These are phyloP conservation scores for Boleophthalmus pectinirostris DNA, from an alignment of 2,113 vertebrate genomes.

Conservation along the genomic window DNA sequence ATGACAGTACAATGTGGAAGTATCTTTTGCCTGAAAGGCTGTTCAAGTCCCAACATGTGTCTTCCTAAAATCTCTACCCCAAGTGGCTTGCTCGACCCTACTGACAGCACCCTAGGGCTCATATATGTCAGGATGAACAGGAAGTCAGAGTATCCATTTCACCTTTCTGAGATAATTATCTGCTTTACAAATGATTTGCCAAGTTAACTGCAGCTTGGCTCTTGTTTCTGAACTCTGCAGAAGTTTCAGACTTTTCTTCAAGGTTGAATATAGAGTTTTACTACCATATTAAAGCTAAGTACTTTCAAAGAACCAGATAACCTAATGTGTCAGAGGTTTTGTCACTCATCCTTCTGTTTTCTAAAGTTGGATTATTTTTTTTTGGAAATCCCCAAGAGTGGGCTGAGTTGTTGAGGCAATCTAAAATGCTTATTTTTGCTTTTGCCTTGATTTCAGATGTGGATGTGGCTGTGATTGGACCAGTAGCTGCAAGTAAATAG, in stretches of 20 bases:
- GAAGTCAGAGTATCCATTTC: slow-evolving; percentile 52
- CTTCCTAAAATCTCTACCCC: slow-evolving; percentile 29
- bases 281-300: slow-evolving; percentile 26
- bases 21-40: slow-evolving; percentile 32
- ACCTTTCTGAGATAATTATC: slow-evolving; percentile 41
- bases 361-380: slow-evolving; percentile 46
- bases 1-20: slow-evolving; percentile 47
- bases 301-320: slow-evolving; percentile 2
- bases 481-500: slow-evolving; percentile 24
- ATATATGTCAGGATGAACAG: slow-evolving; percentile 49
- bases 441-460: slow-evolving; percentile 28
- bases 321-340: not conserved
- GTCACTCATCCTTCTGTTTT: slow-evolving; percentile 33
- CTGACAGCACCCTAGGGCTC: slow-evolving; percentile 55
- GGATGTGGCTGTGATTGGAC: slow-evolving; percentile 37
- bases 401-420: slow-evolving; percentile 32
- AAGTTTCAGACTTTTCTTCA: not conserved
- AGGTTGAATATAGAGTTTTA: slow-evolving; percentile 1
- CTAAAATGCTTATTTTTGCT: slow-evolving; percentile 39
- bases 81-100: slow-evolving; percentile 56
- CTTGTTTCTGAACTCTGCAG: slow-evolving; percentile 20
- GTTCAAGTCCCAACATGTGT: slow-evolving; percentile 57
- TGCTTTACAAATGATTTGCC: slow-evolving; percentile 51
- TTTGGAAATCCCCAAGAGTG: slow-evolving; percentile 46
- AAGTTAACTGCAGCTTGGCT: slow-evolving; percentile 47